Percentiles rank a stretch among this genome's conserved stretches.
Evolutionary conservation across 2,113 vertebrate species (phyloP).

Genomic region (Chamaea fasciata): DNA sequence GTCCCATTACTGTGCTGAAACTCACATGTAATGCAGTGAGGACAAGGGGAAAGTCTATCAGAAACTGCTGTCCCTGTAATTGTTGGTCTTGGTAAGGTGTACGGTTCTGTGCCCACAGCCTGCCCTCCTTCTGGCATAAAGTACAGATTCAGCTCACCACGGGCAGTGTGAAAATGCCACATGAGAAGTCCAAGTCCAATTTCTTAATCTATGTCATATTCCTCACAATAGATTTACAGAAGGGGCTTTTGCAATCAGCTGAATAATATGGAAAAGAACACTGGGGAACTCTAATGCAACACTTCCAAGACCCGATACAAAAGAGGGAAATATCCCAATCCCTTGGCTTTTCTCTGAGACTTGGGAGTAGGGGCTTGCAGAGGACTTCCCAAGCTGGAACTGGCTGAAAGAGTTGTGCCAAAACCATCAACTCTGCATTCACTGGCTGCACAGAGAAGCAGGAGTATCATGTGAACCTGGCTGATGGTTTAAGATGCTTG

Average conservation of each 20-base stretch:
- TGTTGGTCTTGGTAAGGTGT: fast-evolving
- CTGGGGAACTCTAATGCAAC: not conserved
- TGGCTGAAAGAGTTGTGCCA: not conserved
- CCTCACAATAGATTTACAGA: not conserved
- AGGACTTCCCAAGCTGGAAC: not conserved
- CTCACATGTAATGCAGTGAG: not conserved
- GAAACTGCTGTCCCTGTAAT: not conserved
- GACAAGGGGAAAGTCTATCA: not conserved
- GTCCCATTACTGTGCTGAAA: not conserved
- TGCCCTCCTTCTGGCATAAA: not conserved
- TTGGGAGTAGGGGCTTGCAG: not conserved
- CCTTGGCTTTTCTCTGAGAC: not conserved
- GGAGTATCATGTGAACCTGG: not conserved
- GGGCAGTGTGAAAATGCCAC: not conserved
- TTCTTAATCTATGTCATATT: not conserved
- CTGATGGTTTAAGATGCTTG: not conserved
- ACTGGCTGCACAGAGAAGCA: not conserved
- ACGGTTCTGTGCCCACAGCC: not conserved
- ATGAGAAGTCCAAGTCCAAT: fast-evolving
- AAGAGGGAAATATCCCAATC: not conserved
- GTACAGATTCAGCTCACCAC: not conserved
- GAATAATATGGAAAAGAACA: not conserved
- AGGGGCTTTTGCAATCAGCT: not conserved
- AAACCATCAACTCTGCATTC: not conserved
- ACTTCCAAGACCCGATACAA: not conserved